Evolutionary conservation across 2,888 invertebrate genomes (phyloP).

Genomic region (Amphiduros pacificus): DNA sequence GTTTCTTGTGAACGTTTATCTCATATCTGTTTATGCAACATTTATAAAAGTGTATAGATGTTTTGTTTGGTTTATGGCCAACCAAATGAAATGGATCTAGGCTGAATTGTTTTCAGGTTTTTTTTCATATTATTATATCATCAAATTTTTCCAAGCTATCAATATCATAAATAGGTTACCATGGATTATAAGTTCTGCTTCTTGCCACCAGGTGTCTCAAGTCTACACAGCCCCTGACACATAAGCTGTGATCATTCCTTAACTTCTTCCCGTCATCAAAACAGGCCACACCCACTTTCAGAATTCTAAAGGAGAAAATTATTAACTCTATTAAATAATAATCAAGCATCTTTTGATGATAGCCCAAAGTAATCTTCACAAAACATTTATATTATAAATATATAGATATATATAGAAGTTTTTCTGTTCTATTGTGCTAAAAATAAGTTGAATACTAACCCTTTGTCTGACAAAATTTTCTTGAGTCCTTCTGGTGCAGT

Average conservation of each 20-base stretch:
- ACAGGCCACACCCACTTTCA: constrained; percentile 78
- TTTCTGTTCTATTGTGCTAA: background rate
- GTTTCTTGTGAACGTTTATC: background rate
- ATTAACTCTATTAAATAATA: constrained; percentile 1
- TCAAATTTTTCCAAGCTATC: background rate
- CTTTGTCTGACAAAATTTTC: constrained; percentile 45
- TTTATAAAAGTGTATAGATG: background rate
- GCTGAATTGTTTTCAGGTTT: no score
- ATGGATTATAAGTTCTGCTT: background rate
- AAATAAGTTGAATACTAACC: constrained; percentile 30
- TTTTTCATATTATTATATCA: no score
- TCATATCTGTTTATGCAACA: background rate
- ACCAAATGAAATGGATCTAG: no score
- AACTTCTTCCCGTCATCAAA: constrained; percentile 73
- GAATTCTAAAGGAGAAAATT: constrained; percentile 61
- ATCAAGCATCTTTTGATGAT: background rate
- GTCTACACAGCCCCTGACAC: constrained; percentile 68
- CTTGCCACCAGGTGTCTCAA: constrained; percentile 68
- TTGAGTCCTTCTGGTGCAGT: constrained; percentile 65
- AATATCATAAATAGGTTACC: background rate
- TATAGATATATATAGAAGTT: constrained; percentile 39
- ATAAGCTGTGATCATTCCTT: constrained; percentile 68
- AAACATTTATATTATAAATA: constrained; percentile 15
- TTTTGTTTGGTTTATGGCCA: no score
- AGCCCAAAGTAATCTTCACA: background rate